These are phyloP conservation scores for Amiota communis DNA, from an alignment of 2,888 invertebrate genomes.

Conservation along the genomic window DNA sequence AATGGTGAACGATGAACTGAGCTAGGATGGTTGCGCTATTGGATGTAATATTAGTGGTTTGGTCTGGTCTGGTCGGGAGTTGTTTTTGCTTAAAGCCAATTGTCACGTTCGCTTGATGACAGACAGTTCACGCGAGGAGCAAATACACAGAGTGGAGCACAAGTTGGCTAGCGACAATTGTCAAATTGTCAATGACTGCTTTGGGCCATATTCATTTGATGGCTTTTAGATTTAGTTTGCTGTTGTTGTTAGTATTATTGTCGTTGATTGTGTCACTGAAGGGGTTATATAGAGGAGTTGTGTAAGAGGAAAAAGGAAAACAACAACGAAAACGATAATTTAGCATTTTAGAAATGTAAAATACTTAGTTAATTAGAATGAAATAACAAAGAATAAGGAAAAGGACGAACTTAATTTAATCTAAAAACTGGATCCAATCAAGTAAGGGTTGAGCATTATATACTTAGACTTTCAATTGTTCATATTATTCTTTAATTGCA, in stretches of 20 bases:
- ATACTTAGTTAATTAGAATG: no score
- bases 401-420: no score
- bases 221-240: neutral
- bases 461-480: no score
- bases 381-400: no score
- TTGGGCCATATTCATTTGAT: neutral
- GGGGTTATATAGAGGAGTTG: no score
- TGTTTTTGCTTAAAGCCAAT: conserved; percentile 4
- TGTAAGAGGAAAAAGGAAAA: no score
- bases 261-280: neutral
- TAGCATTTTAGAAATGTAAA: no score
- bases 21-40: neutral
- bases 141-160: neutral
- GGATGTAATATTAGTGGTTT: neutral
- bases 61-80: neutral
- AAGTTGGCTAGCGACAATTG: conserved; percentile 10
- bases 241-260: neutral
- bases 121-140: neutral
- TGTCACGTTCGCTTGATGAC: conserved; percentile 8
- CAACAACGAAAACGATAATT: no score
- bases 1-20: neutral
- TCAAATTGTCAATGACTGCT: conserved; percentile 23
- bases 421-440: no score
- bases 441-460: no score
- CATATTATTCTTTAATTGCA: no score